Evolutionary conservation across 2,888 invertebrate species (phyloP).

Genomic region (Sminthurides aquaticus): DNA sequence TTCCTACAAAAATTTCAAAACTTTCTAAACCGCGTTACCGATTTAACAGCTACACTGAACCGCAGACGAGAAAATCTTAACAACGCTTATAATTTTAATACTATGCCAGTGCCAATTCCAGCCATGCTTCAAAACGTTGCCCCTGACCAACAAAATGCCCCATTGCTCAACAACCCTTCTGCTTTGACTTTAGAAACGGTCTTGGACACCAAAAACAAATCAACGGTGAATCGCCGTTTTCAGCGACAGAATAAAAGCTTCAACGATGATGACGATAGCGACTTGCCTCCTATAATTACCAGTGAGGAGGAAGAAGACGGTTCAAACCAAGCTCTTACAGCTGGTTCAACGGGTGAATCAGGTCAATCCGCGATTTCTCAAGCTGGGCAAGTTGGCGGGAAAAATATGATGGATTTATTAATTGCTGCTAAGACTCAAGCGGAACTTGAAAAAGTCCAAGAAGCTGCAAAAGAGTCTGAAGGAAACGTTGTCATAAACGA

Average conservation of each 20-base stretch:
- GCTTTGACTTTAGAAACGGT: neutral
- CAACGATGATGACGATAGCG: neutral
- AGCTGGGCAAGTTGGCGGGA: neutral
- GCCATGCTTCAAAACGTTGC: no score
- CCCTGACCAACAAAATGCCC: no score
- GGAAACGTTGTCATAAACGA: neutral
- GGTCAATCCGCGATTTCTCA: neutral
- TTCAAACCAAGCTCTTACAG: neutral
- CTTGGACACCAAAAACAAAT: neutral
- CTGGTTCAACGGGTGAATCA: neutral
- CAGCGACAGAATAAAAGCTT: neutral
- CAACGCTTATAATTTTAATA: no score
- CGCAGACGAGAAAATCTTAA: neutral
- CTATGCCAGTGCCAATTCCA: no score
- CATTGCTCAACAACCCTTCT: no score
- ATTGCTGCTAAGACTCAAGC: neutral
- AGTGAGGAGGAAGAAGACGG: neutral
- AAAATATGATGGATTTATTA: neutral
- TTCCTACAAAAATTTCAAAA: neutral
- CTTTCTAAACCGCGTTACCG: neutral
- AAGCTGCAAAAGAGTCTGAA: neutral
- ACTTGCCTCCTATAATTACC: neutral
- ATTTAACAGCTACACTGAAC: neutral
- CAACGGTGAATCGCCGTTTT: neutral
- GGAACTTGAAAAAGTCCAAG: neutral